Evolutionary conservation across 2,888 invertebrate genomes (phyloP), one percentile per base, ranked within the genome.

Genomic region (Crossocerus cetratus): DNA sequence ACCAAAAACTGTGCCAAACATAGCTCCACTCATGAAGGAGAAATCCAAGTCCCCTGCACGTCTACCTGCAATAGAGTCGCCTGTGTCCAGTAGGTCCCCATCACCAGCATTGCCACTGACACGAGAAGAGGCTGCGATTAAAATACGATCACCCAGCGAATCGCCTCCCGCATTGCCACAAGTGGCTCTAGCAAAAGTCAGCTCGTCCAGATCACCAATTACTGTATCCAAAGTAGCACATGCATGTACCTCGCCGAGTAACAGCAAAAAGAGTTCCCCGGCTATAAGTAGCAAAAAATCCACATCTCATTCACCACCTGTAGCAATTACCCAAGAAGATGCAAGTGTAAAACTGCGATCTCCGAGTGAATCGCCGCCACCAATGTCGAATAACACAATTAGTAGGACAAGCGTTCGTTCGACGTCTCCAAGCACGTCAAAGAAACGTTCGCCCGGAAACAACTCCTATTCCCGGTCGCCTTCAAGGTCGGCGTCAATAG

Each of bases 21-120:
- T 70, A 18, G 56, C 69, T 0, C 64, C 74, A 23, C 78, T 79
- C 0, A 23, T 75, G 18, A 74, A 62, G 16, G 76, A 83, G 43
- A 77, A 74, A 43, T 77, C 74, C 18, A 69, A 72, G n/a, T 83
- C 83, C 5, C 86, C 86, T 2, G 42, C 79, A 20, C 76, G 72
- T 60, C 65, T 82, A n/a, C 82, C 83, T 18, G 65, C 78, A 11
- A 76, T 83, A 21, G 79, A 83, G 56, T 86, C 85, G 2, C 86
- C 87, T 3, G 83, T 85, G 1, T 88, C 89, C 0, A 89, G 88
- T 49, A 84, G 88, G 60, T 89, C 89, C 2, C 89, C 89, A 0
- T 89, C 89, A 0, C 89, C 89, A 2, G 88, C 89, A 3, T 74
- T 89, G 20, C 88, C 87, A 3, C 71, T 89, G 11, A 89, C 88